phyloP scores from a whole-genome alignment of 2,113 vertebrate genomes.

The Falco punctatus region DNA sequence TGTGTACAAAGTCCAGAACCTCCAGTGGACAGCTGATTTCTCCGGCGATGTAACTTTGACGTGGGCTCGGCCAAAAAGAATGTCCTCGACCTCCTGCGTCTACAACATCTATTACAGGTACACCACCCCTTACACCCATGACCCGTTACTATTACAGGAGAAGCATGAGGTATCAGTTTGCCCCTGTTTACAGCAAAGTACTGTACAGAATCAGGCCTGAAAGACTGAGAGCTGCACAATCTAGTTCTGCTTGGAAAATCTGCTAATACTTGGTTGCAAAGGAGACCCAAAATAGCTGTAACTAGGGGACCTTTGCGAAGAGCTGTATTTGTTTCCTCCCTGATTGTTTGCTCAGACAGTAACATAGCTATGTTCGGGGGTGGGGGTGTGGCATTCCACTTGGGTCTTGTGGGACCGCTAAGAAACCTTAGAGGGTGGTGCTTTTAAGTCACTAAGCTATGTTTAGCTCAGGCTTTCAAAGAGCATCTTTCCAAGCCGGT shows the following conservation, averaged over 20 bases:
- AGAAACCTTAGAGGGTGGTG: neutral
- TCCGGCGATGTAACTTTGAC: slow-evolving; percentile 87
- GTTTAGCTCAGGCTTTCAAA: neutral
- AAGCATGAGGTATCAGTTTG: rapidly evolving
- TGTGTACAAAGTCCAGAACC: slow-evolving; percentile 93
- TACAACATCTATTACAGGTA: slow-evolving; percentile 93
- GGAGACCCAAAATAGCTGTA: neutral
- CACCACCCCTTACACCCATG: rapidly evolving
- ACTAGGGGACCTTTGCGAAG: neutral
- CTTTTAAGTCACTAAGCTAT: neutral
- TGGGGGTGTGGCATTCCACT: neutral
- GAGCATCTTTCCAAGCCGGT: neutral
- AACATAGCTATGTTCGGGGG: neutral
- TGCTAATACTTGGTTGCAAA: neutral
- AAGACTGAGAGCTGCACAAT: neutral
- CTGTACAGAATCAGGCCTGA: rapidly evolving
- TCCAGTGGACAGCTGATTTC: slow-evolving; percentile 92
- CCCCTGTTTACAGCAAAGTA: neutral
- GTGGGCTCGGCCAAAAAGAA: slow-evolving; percentile 91
- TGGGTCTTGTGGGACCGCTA: neutral
- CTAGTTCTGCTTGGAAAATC: neutral
- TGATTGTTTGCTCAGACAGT: neutral
- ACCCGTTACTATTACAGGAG: neutral
- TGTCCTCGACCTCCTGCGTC: slow-evolving; percentile 86
- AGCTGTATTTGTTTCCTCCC: neutral